Conservation (phyloP, 2,797 vertebrate species). For the Heteromormyrus szaboi region DNA sequence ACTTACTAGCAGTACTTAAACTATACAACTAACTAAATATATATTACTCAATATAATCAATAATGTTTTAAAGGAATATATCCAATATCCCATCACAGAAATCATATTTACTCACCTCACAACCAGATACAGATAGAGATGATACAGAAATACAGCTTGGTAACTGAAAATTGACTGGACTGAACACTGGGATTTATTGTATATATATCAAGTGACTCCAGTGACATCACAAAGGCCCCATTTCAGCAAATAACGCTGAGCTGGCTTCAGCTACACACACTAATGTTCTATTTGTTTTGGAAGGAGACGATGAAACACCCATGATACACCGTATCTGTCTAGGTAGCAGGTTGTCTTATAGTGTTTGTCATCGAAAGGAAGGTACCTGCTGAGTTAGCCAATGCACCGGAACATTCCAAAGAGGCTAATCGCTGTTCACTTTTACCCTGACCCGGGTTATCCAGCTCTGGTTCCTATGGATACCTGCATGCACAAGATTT, state of each 20-base stretch:
- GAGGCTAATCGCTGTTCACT: background rate
- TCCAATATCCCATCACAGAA: background rate
- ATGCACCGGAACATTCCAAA: background rate
- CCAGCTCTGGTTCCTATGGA: background rate
- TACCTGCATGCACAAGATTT: background rate
- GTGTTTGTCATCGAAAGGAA: background rate
- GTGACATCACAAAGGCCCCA: background rate
- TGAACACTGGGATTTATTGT: background rate
- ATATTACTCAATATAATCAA: background rate
- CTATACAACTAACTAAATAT: background rate
- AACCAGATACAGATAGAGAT: background rate
- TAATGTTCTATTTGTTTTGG: background rate
- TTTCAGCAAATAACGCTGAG: background rate
- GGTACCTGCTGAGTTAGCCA: background rate
- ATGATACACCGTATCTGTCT: background rate
- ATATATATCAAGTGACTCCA: background rate
- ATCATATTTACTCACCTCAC: constrained; percentile 1
- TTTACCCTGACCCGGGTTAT: background rate
- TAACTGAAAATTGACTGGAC: background rate
- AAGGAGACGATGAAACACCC: background rate
- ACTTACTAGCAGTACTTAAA: background rate
- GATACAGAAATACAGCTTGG: background rate
- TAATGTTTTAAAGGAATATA: background rate
- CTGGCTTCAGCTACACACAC: background rate
- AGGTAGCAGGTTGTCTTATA: background rate